phyloP scores from a whole-genome alignment of 2,888 invertebrate genomes.

The Drosophila setosimentum region DNA sequence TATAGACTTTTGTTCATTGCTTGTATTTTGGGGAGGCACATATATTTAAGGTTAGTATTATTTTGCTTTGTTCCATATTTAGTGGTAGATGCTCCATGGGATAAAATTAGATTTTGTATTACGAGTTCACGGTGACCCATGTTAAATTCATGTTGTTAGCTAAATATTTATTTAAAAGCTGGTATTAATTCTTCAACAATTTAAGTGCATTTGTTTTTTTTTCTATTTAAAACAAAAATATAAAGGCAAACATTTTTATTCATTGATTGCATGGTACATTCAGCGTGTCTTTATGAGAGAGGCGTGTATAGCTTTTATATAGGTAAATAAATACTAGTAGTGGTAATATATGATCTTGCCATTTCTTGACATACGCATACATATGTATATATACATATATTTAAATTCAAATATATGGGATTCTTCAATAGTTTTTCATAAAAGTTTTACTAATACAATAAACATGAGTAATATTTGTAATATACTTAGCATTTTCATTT shows the following conservation, averaged over 20 bases:
- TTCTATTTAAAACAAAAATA: not conserved
- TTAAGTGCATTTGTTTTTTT: slow-evolving; percentile 25
- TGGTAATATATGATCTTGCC: slow-evolving; percentile 40
- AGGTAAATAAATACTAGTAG: slow-evolving; percentile 54
- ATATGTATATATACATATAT: slow-evolving; percentile 34
- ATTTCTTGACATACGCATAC: slow-evolving; percentile 18
- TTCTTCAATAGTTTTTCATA: slow-evolving; percentile 48
- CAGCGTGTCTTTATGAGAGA: slow-evolving; percentile 23
- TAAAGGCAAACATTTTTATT: slow-evolving; percentile 13
- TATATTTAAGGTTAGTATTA: slow-evolving; percentile 55
- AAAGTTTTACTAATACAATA: slow-evolving; percentile 76
- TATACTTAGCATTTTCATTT: slow-evolving; percentile 37
- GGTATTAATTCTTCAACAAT: slow-evolving; percentile 36
- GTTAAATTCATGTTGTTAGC: slow-evolving; percentile 41
- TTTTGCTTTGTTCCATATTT: slow-evolving; percentile 39
- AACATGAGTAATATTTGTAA: slow-evolving; percentile 72
- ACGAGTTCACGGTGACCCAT: slow-evolving; percentile 22
- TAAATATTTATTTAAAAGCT: slow-evolving; percentile 14
- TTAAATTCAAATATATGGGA: slow-evolving; percentile 62
- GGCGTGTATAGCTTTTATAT: slow-evolving; percentile 27
- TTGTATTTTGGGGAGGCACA: slow-evolving; percentile 59
- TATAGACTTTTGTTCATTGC: slow-evolving; percentile 51
- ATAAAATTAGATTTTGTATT: slow-evolving; percentile 34
- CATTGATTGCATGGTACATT: slow-evolving; percentile 27
- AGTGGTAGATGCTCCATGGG: slow-evolving; percentile 26